Base-by-base conservation (phyloP, 2,113 vertebrate genomes). In the Gymnocephalus cernua region DNA sequence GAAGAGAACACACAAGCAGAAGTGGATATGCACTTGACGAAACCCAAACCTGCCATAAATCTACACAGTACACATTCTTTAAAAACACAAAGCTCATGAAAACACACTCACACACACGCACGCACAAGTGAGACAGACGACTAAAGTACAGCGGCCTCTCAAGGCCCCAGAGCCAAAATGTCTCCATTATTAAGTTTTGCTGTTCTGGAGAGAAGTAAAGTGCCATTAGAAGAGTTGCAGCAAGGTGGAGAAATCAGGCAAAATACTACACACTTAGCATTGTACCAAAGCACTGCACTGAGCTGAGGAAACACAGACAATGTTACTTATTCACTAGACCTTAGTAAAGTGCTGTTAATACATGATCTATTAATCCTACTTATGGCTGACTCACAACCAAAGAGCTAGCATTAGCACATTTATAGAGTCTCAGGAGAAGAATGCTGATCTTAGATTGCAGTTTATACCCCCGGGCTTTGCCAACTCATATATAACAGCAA, bases 271-370 rank as follows among this genome's bases (percentile, higher is more conserved):
- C 41, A 35, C 14, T 1, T 18, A 1, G 61, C 23, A 48, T 25
- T 79, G 44, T 67, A 53, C 44, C 38, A 18, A 23, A 56, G 58
- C 54, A 57, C 64, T 32, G 14, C 57, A 25, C 3, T 83, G 74
- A 85, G 56, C 84, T 16, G 25, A 76, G 75, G 77, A 84, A 83
- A 85, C 79, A 61, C 74, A 64, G 44, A 45, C 64, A 14, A 38
- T 0, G 89, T 93, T 91, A 91, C 80, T 87, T 63, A 93, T 93
- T 89, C 70, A 94, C 91, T 78, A 47, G 68, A 70, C 59, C 59
- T 64, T 75, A 4, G 82, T 35, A 79, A 32, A 77, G 59, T 2
- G 27, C 69, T 62, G 87, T 89, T 93, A 93, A 93, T 94, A 86
- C 16, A 65, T 93, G 27, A 93, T 82, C 86, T 89, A 94, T 93